These are phyloP conservation scores for Ailuropoda melanoleuca DNA, from an alignment of 2,113 vertebrate species.

Conservation along the genomic window DNA sequence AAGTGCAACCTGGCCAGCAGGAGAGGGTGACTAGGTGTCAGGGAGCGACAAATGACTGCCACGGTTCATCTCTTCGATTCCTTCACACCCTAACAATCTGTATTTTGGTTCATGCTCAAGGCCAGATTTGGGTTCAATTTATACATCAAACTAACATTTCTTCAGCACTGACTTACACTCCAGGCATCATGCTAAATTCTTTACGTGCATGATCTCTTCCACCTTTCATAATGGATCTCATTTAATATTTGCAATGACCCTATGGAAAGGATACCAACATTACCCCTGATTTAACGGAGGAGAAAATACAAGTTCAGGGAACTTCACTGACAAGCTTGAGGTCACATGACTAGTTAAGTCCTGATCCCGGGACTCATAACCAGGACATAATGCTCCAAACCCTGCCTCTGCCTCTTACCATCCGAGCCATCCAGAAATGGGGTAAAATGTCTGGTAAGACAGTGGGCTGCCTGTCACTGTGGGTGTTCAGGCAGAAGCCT, in stretches of 20 bases:
- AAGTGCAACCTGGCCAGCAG: neutral
- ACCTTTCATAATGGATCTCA: neutral
- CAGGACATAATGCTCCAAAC: neutral
- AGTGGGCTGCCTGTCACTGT: neutral
- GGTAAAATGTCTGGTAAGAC: neutral
- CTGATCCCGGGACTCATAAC: neutral
- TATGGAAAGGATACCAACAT: neutral
- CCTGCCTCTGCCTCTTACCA: neutral
- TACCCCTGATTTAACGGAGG: neutral
- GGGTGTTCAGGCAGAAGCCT: neutral
- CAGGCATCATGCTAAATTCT: neutral
- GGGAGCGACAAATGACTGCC: neutral
- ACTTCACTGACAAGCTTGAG: neutral
- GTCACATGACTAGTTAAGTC: neutral
- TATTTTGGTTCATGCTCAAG: neutral
- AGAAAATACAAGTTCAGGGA: neutral
- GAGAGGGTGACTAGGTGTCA: neutral
- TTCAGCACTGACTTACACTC: neutral
- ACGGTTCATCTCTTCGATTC: neutral
- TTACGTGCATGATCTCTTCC: neutral
- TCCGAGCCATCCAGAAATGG: neutral
- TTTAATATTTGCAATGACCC: slow-evolving; percentile 18
- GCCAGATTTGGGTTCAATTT: neutral
- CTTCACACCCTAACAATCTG: neutral
- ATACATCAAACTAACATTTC: neutral